Evolutionary conservation across 2,888 invertebrate genomes (phyloP).

Genomic region (Julus scanicus): DNA sequence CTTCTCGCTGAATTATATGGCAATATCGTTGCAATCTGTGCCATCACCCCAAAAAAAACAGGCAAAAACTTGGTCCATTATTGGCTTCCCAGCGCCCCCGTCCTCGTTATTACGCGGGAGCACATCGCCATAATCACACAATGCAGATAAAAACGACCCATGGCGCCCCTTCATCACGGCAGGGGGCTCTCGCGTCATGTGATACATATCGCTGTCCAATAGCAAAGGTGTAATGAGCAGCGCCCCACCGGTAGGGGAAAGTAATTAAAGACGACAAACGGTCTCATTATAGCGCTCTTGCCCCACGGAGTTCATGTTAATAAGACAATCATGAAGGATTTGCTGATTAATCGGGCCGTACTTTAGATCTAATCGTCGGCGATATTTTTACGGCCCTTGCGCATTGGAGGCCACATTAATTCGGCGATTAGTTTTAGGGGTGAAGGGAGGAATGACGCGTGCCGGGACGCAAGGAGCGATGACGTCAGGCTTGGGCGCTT

Average conservation of each 20-base stretch:
- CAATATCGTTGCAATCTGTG: neutral
- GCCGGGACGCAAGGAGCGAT: neutral
- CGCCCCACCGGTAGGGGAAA: neutral
- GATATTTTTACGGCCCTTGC: neutral
- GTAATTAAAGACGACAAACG: slow-evolving; percentile 36
- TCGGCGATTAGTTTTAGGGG: neutral
- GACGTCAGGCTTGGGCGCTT: neutral
- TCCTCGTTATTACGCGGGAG: neutral
- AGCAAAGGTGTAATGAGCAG: neutral
- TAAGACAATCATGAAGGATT: slow-evolving; percentile 50
- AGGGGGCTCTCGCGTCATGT: neutral
- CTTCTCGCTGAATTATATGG: neutral
- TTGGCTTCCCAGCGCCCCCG: neutral
- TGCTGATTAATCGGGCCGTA: slow-evolving; percentile 25
- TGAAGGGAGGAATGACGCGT: neutral
- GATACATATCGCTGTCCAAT: neutral
- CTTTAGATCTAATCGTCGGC: slow-evolving; percentile 29
- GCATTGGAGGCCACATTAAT: neutral
- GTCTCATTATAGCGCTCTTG: neutral
- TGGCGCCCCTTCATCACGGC: slow-evolving; percentile 24
- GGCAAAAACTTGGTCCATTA: neutral
- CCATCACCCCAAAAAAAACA: neutral
- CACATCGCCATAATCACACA: neutral
- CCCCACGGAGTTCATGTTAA: slow-evolving; percentile 48
- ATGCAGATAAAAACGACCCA: neutral